Evolutionary conservation across 2,888 invertebrate species (phyloP), one percentile per base, ranked within the genome.

Genomic region (Drosophila bunnanda): DNA sequence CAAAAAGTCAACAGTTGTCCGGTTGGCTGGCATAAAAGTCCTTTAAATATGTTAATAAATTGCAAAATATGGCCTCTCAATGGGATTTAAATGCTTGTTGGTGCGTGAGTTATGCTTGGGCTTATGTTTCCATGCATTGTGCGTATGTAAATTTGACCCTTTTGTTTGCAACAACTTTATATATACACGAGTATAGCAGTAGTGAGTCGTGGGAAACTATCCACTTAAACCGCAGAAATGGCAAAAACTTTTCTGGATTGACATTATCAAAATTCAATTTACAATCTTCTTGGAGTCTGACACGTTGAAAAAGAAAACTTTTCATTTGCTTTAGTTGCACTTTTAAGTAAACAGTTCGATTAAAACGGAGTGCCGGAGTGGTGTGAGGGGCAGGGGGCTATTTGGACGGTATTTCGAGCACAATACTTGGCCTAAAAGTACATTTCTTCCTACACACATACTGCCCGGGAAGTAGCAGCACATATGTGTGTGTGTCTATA

Each of bases 181-280:
- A n/a, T 13, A 5, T 34, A 41, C 25, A 39, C 39, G 2, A 39
- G 39, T 20, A 3, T 15, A 15, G 36, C 22, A 17, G 25, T 20
- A 43, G 12, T n/a, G 34, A 22, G 28, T 28, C n/a, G 36, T 10
- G 30, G 39, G 13, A 12, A 20, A 38, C 30, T 20, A 66, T 39
- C 70, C 53, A 69, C 70, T 69, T 69, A 69, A 69, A 69, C 86
- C 82, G 70, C 80, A 77, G 75, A 74, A 58, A 69, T 59, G 20
- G 52, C 48, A 64, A 68, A 76, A 84, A 84, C 71, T 82, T 74
- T 87, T 70, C 57, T 30, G 25, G 78, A 87, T 81, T 85, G 88
- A 85, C 84, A 88, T 88, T 88, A 85, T 85, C 84, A 80, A 77
- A 88, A 85, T 88, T 85, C 88, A 85, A 85, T 85, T 85, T 85